Evolutionary conservation across 2,888 invertebrate genomes (phyloP), one percentile per base, ranked within the genome.

Genomic region (Caenorhabditis parvicauda): DNA sequence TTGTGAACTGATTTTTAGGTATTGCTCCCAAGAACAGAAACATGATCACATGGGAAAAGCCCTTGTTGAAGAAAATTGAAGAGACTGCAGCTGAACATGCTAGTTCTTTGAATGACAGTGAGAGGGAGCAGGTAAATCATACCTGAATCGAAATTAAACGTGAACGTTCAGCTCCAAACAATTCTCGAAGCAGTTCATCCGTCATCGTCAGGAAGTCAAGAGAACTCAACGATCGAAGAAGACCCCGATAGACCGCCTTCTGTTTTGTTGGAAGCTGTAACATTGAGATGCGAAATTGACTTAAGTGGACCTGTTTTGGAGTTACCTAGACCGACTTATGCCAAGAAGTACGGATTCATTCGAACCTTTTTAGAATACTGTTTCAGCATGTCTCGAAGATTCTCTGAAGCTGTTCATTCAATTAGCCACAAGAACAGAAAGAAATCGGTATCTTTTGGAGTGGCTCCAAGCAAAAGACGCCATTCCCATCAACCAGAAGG

Each of bases 31-130:
- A 74, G 48, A 77, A 80, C 47, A 69, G 79, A 28, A 76, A 78
- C 62, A 77, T 79, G 79, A 77, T 79, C 64, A 75, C 71, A 32
- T 79, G 79, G 79, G 79, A 79, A 54, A 79, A 79, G 54, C 79
- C 79, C 21, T 56, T 79, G 53, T 64, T 79, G 35, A 65, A 64
- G 53, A 79, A 79, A 44, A 79, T 79, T 49, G 79, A 79, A 41
- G 79, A 79, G 49, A 80, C 79, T 0, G 79, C 79, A 5, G 78
- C 77, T 6, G 79, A 79, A 48, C 79, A 79, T 50, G 79, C 79
- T 0, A 71, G 70, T 44, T 76, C 75, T 2, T 54, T 79, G 47
- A 77, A 79, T 52, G 79, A 79, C 57, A 75, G 75, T 49, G 79
- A 79, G 53, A 59, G 77, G 37, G 77, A 79, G 52, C 79, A 79